Evolutionary conservation across 2,113 vertebrate genomes (phyloP), one percentile per base, ranked within the genome.

Genomic region (Dasypus novemcinctus): DNA sequence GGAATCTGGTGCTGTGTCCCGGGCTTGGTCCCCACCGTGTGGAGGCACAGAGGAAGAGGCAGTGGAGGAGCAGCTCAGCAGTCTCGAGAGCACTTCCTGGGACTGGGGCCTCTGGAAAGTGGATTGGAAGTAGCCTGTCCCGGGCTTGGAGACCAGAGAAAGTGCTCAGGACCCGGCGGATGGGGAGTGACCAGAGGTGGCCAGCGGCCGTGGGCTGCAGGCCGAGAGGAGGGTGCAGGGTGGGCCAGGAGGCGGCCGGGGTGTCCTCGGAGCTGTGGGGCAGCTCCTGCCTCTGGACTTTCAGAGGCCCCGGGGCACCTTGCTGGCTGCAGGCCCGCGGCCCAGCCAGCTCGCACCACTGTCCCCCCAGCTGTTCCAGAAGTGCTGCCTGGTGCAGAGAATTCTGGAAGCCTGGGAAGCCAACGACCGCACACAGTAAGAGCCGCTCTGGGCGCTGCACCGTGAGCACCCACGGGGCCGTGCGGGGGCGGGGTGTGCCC

Each of bases 391-490:
- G 95, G 99, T 99, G 76, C 99, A 99, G 94, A 99, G 99, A 98
- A 99, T 99, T 98, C 95, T 99, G 93, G 99, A 99, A 14, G 99
- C 99, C 95, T 99, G 99, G 99, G 99, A 99, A 97, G 99, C 99
- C 97, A 99, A 99, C 2, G 99, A 99, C 97, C 99, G 98, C 97
- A 99, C 99, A 95, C 99, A 99, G 99, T 99, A 98, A 98, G 99
- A 41, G 66, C 61, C 17, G 0, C 1, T 1, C 0, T 4, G 54
- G 54, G 38, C 0, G 1, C 11, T 1, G 25, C 0, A 17, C 49
- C 12, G 52, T 18, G 17, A 17, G 52, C 52, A 54, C 52, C 52
- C 17, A 54, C 13, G 29, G 63, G 64, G 13, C 31, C 4, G 14
- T 15, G 33, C 64, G 7, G 61, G 61, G 8, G 8, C 7, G 25